Evolutionary conservation across 1,140 invertebrate species (phyloP).

Genomic region (Eubasilissa regina): DNA sequence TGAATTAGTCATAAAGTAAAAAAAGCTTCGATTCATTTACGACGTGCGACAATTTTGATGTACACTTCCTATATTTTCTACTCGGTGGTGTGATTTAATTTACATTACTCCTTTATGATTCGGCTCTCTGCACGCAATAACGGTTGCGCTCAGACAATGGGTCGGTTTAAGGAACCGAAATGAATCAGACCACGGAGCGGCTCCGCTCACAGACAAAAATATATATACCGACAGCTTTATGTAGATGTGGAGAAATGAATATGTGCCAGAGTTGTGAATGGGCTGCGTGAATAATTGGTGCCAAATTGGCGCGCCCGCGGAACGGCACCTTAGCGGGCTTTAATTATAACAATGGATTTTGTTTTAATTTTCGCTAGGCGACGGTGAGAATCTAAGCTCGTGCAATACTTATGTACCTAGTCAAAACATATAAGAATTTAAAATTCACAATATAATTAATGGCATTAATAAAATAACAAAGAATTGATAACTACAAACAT

Average conservation of each 20-base stretch:
- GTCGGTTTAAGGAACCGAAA: constrained; percentile 30
- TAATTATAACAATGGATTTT: no score
- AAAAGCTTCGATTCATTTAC: no score
- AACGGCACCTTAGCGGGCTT: not conserved
- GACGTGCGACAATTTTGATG: no score
- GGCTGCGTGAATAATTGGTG: constrained; percentile 10
- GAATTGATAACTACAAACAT: no score
- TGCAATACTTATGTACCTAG: no score
- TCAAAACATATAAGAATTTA: no score
- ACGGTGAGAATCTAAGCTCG: no score
- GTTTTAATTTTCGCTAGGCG: no score
- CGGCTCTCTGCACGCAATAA: not conserved
- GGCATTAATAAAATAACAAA: no score
- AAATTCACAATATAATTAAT: no score
- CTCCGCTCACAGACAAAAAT: not conserved
- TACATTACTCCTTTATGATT: not conserved
- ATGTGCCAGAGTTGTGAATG: constrained; percentile 3
- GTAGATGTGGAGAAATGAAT: constrained; percentile 10
- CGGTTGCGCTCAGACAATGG: constrained; percentile 25
- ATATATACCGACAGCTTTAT: not conserved
- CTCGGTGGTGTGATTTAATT: constrained; percentile 3
- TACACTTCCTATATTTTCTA: not conserved
- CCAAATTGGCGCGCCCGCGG: constrained; percentile 1
- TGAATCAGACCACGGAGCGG: constrained; percentile 21
- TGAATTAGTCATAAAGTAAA: not conserved